phyloP scores from a whole-genome alignment of 2,113 vertebrate species.

The Phocoena phocoena region DNA sequence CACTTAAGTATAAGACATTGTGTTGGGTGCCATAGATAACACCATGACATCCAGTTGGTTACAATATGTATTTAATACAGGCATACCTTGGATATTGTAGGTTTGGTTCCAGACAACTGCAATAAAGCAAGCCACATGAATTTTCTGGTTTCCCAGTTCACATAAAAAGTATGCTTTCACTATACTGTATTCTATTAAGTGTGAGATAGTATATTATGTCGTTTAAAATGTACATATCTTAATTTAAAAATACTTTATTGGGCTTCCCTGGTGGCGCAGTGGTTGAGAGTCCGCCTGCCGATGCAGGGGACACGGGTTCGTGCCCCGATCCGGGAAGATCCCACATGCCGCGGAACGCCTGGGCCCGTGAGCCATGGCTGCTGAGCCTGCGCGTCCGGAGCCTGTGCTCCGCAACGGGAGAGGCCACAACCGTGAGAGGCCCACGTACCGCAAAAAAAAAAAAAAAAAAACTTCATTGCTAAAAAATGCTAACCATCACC shows the following conservation, averaged over 20 bases:
- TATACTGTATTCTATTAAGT: not conserved
- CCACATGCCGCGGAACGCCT: too few relatives aligned
- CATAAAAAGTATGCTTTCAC: not conserved
- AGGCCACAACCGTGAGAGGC: rapidly evolving
- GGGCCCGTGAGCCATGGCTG: too few relatives aligned
- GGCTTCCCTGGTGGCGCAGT: too few relatives aligned
- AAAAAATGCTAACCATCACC: not conserved
- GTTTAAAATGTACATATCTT: not conserved
- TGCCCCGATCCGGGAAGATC: too few relatives aligned
- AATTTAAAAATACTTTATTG: not conserved
- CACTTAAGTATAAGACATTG: not conserved
- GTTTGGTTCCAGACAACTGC: not conserved
- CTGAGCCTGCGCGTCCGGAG: too few relatives aligned
- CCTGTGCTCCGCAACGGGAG: too few relatives aligned
- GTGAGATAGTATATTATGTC: not conserved
- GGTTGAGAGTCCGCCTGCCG: too few relatives aligned
- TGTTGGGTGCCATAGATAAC: not conserved
- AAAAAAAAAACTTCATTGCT: not conserved
- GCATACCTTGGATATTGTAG: not conserved
- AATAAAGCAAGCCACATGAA: not conserved
- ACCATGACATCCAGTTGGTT: not conserved
- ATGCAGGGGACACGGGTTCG: too few relatives aligned
- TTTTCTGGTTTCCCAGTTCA: not conserved
- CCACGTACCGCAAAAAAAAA: too few relatives aligned
- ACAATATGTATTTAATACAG: not conserved